Base-by-base conservation (phyloP, 1,140 invertebrate genomes). In the Chymomyza costata region DNA sequence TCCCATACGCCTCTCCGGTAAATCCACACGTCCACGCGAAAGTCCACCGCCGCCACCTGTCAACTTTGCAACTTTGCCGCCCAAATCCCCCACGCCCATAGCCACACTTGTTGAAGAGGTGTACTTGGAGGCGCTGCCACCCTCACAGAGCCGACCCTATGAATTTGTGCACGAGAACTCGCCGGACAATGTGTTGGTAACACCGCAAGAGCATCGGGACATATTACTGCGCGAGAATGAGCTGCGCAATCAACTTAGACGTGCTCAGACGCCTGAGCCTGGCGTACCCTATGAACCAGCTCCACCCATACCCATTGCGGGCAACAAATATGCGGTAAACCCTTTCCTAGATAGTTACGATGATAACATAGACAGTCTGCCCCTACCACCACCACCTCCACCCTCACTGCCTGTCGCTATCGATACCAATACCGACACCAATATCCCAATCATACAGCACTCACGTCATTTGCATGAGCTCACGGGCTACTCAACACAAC, bases 111-210 rank as follows among this genome's bases (percentile, higher is more conserved):
- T 70, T 34, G 80, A 85, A 32, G 59, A 74, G 0, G 30, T 60
- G 3, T 84, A 84, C 10, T 58, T 84, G 65, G 83, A 83, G 52
- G 71, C 76, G 0, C 28, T 84, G 51, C 82, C 82, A 7, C 49
- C 69, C 15, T 55, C 81, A 8, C 81, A 82, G 25, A 49, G 55
- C 6, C 71, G 76, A 0, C 74, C 61, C 0, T 45, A 76, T 8
- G 78, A 85, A 7, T 85, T 83, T 31, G 44, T 78, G 39, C 76
- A 85, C 37, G 84, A 86, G 46, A 86, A 86, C 37, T 85, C 82
- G 6, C 78, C 78, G 1, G 73, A 85, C 41, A 84, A 83, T 13
- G 82, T 85, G 14, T 34, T 86, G 32, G 84, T 86, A 7, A 62
- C 73, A 7, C 61, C 83, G 3, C 80, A 86, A 39, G 78, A 78